Base-by-base conservation (phyloP, 2,113 vertebrate species). In the Brevimyrus niger region DNA sequence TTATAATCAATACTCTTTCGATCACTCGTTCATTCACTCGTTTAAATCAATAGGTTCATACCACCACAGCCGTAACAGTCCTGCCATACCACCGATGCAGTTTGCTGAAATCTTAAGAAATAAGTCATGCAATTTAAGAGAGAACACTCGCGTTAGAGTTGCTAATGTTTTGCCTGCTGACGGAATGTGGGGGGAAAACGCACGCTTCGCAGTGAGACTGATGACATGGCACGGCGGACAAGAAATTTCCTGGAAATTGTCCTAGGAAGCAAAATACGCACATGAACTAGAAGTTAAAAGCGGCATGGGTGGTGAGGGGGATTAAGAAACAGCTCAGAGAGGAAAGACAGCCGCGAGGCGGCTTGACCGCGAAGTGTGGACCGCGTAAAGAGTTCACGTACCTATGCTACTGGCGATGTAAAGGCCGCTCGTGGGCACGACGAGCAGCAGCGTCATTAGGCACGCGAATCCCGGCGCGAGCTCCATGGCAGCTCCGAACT, bases 401-500 rank as follows among this genome's bases (percentile, higher is more conserved):
- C 96, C 96, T 94, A 96, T 94, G 95, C 96, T 96, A 96, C 95
- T 96, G 96, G 96, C 94, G 94, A 96, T 95, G 94, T 96, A 95
- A 90, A 96, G 96, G 94, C 96, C 95, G 94, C 95, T 94, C 93
- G 95, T 94, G 94, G 94, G 95, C 95, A 96, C 94, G 94, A 95
- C 95, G 93, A 94, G 94, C 94, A 95, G 92, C 69, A 96, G 91
- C 91, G 95, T 91, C 91, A 96, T 95, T 91, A 96, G 94, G 94
- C 96, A 93, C 91, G 94, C 94, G 92, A 96, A 95, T 95, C 95
- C 95, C 92, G 93, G 93, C 94, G 95, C 94, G 94, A 95, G 94
- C 95, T 94, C 96, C 96, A 96, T 96, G 95, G 95, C 96, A 96
- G 96, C 96, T 96, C 96, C 96, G 96, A 96, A 96, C 96, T 96